phyloP scores from a whole-genome alignment of 2,888 invertebrate species.

The Erebia palarica region DNA sequence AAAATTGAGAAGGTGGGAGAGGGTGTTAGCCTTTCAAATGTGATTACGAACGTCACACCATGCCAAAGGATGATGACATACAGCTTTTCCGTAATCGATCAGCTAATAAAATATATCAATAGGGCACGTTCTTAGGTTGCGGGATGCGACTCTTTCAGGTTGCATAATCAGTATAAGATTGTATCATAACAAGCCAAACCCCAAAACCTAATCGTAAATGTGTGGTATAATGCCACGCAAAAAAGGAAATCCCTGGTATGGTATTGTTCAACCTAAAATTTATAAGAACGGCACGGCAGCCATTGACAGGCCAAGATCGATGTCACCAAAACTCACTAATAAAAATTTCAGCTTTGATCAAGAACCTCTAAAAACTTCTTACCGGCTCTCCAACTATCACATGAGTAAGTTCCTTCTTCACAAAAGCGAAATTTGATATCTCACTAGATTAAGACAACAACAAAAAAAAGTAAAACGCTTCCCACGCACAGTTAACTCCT shows the following conservation, averaged over 20 bases:
- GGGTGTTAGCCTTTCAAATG: too few species aligned
- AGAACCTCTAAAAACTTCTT: not conserved
- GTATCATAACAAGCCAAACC: too few species aligned
- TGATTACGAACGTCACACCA: too few species aligned
- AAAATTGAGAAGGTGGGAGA: too few species aligned
- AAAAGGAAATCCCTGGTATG: not conserved
- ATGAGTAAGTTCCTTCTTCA: conserved; percentile 40
- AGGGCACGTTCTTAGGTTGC: too few species aligned
- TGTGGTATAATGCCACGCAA: not conserved
- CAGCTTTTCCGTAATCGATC: too few species aligned
- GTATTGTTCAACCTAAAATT: not conserved
- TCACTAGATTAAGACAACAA: conserved; percentile 54
- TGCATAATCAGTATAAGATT: too few species aligned
- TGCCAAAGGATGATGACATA: too few species aligned
- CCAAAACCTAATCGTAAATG: too few species aligned
- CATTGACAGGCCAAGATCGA: not conserved
- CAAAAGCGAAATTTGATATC: conserved; percentile 75
- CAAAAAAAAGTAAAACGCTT: conserved; percentile 24
- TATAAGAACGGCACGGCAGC: not conserved
- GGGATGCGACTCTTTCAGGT: too few species aligned
- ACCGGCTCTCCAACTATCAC: not conserved
- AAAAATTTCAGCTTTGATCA: not conserved
- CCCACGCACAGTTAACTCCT: conserved; percentile 21
- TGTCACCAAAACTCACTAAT: not conserved
- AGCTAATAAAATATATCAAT: too few species aligned